A percentile compares a stretch with the other conserved stretches of the same genome.
phyloP scores from a whole-genome alignment of 2,797 vertebrate genomes.

The Chromobotia macracanthus region DNA sequence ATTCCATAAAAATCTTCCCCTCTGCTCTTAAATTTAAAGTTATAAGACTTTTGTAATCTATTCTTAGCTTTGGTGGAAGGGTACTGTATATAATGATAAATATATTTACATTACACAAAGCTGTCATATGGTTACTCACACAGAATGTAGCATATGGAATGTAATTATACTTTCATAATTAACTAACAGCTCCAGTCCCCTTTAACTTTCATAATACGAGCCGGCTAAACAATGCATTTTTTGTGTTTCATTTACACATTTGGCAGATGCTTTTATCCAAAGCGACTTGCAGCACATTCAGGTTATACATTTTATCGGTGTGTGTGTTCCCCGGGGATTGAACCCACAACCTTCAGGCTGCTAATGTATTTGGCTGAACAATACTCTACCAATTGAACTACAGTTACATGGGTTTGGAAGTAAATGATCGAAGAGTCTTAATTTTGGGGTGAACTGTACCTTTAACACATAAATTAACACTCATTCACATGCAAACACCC shows the following conservation, averaged over 20 bases:
- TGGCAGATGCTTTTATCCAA: too few relatives aligned
- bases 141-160: too few relatives aligned
- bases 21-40: neutral
- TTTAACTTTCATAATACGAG: neutral
- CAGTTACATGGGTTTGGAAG: neutral
- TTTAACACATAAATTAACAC: conserved; percentile 22
- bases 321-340: too few relatives aligned
- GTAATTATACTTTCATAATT: neutral
- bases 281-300: too few relatives aligned
- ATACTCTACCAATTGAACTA: too few relatives aligned
- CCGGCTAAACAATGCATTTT: neutral
- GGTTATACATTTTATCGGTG: too few relatives aligned
- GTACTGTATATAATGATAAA: neutral
- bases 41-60: neutral
- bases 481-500: conserved; percentile 19
- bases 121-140: too few relatives aligned
- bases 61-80: neutral
- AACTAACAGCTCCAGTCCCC: neutral
- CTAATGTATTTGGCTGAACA: too few relatives aligned
- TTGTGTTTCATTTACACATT: neutral
- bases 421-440: neutral
- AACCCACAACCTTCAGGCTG: too few relatives aligned
- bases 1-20: too few relatives aligned
- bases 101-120: neutral
- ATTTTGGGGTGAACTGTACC: neutral